phyloP scores from a whole-genome alignment of 2,113 vertebrate genomes.

The Rallus limicola region DNA sequence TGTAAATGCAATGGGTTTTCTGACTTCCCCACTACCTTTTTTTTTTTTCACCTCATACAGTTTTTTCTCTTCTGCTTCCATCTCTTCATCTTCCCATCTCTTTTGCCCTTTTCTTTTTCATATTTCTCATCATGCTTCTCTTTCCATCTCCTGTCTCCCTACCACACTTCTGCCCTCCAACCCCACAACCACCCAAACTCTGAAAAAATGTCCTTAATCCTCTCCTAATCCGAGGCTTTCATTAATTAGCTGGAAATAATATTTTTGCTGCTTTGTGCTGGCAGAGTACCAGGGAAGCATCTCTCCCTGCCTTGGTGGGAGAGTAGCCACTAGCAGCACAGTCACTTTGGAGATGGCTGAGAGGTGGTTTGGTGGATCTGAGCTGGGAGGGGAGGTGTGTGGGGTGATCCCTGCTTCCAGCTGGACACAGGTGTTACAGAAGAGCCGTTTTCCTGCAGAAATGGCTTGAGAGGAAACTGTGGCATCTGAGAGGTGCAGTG shows the following conservation, averaged over 20 bases:
- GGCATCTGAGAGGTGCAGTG: background rate
- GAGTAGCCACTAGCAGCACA: background rate
- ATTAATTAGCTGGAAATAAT: background rate
- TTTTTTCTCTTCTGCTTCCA: background rate
- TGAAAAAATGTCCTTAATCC: background rate
- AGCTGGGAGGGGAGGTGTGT: background rate
- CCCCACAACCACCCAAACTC: background rate
- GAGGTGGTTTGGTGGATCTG: background rate
- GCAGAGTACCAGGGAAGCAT: background rate
- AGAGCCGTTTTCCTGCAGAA: background rate
- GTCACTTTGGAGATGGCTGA: background rate
- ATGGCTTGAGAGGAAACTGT: background rate
- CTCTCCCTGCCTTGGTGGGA: background rate
- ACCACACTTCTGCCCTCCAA: background rate
- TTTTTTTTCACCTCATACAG: background rate
- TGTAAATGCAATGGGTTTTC: background rate
- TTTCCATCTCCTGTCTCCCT: background rate
- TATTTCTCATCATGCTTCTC: background rate
- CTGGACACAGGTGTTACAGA: background rate
- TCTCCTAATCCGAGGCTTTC: background rate
- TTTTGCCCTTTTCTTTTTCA: background rate
- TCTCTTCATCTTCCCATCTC: background rate
- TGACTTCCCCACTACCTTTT: background rate
- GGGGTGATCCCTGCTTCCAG: background rate
- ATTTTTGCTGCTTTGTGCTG: background rate